phyloP scores from a whole-genome alignment of 2,797 vertebrate genomes.

The Trichosurus vulpecula region DNA sequence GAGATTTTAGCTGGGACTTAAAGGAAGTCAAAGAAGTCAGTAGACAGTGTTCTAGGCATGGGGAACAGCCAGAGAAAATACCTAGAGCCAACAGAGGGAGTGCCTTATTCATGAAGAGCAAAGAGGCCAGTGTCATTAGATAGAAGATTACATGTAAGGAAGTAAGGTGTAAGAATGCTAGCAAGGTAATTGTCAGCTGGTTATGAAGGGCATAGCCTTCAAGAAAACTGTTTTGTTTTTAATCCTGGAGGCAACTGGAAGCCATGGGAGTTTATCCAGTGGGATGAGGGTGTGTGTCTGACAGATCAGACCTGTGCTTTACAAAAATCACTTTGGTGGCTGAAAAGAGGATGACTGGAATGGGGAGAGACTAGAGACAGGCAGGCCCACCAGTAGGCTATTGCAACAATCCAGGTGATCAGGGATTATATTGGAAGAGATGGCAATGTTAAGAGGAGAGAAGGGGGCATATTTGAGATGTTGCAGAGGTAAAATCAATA shows the following conservation, averaged over 20 bases:
- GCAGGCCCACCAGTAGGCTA: neutral
- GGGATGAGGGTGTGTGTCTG: neutral
- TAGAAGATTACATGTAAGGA: neutral
- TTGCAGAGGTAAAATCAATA: neutral
- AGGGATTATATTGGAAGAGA: neutral
- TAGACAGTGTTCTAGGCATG: neutral
- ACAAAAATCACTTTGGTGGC: neutral
- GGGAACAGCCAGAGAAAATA: neutral
- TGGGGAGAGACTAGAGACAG: neutral
- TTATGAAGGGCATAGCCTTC: neutral
- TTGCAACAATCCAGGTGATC: neutral
- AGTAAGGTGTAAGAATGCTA: neutral
- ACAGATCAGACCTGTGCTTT: neutral
- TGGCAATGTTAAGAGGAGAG: neutral
- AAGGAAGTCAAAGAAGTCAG: neutral
- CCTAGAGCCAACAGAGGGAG: neutral
- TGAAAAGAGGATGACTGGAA: neutral
- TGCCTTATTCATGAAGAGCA: neutral
- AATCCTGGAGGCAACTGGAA: neutral
- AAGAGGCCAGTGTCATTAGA: neutral
- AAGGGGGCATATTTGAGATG: neutral
- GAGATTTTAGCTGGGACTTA: neutral
- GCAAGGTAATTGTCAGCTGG: no score
- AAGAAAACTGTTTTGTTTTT: neutral
- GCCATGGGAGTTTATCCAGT: neutral